Conservation (phyloP, 2,888 invertebrate genomes). For the Acleris holmiana region DNA sequence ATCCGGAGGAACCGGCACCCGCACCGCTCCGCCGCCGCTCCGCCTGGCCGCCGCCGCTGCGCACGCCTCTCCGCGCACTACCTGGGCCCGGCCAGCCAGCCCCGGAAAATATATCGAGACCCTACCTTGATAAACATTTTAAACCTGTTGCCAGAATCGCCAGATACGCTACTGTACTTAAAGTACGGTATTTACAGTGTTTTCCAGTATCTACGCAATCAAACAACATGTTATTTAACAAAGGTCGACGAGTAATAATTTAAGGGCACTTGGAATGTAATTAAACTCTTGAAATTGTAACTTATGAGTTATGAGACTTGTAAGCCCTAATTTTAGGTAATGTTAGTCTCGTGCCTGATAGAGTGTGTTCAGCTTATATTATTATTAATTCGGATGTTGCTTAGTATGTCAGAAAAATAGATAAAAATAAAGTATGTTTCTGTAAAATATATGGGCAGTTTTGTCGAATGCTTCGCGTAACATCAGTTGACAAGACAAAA, state of each 20-base stretch:
- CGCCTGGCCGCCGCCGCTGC: slow-evolving; percentile 46
- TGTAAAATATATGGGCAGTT: no score
- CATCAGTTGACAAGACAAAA: no score
- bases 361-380: neutral
- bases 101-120: slow-evolving; percentile 35
- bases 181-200: neutral
- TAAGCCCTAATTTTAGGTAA: neutral
- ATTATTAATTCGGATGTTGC: neutral
- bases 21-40: slow-evolving; percentile 45
- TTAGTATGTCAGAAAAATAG: no score
- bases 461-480: no score
- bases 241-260: neutral
- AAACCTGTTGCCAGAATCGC: slow-evolving; percentile 5
- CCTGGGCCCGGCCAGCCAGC: slow-evolving; percentile 25
- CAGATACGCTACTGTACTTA: neutral
- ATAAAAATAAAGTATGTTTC: no score
- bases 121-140: slow-evolving; percentile 5
- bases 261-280: neutral
- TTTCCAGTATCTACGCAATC: neutral
- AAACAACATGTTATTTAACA: neutral
- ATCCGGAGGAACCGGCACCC: slow-evolving; percentile 67
- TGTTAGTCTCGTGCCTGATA: slow-evolving; percentile 1
- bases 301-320: no score
- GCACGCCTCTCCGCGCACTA: slow-evolving; percentile 47
- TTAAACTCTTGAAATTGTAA: neutral